A percentile compares a stretch with the other conserved stretches of the same genome.
phyloP scores from a whole-genome alignment of 1,140 invertebrate genomes.

The Penaeus japonicus region DNA sequence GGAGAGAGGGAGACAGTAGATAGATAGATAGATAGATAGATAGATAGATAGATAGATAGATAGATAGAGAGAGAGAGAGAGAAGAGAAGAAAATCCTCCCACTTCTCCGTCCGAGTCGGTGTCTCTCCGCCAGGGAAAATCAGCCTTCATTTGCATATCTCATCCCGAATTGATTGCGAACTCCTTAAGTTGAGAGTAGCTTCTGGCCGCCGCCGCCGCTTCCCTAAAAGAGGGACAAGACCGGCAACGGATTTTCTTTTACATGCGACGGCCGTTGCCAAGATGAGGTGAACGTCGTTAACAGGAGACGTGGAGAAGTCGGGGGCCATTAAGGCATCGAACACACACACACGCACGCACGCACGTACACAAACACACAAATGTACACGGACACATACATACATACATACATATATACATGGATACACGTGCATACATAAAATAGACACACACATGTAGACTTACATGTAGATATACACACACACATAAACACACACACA shows the following conservation, averaged over 20 bases:
- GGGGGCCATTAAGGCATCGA: not conserved
- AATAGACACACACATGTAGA: not conserved
- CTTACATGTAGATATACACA: not conserved
- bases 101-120: not conserved
- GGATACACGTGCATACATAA: not conserved
- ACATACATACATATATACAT: not conserved
- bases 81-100: not conserved
- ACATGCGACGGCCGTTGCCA: too few relatives aligned
- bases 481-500: not conserved
- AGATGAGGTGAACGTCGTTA: too few relatives aligned
- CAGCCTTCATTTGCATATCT: not conserved
- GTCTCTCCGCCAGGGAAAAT: not conserved
- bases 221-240: too few relatives aligned
- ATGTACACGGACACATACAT: constrained; percentile 13
- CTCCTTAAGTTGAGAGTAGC: too few relatives aligned
- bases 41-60: not conserved
- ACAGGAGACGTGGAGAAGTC: too few relatives aligned
- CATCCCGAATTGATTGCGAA: too few relatives aligned
- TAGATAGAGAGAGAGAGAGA: not conserved
- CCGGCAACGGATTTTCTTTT: too few relatives aligned
- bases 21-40: not conserved
- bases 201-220: too few relatives aligned
- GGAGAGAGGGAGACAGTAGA: not conserved
- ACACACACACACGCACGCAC: not conserved
- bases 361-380: not conserved